Conservation (phyloP, 1,140 invertebrate species). For the Grapholita molesta region DNA sequence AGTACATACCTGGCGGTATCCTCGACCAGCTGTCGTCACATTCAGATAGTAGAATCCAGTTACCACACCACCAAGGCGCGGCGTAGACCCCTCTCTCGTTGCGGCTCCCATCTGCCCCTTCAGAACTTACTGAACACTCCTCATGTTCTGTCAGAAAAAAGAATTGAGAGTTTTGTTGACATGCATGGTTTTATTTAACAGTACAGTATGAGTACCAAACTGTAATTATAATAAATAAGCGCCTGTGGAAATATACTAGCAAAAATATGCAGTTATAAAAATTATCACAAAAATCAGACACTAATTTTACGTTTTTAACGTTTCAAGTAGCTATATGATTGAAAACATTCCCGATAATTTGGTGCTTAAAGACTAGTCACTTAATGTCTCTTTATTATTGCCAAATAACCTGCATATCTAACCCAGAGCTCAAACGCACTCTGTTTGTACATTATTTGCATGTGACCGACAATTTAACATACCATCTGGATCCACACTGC, state of each 20-base stretch:
- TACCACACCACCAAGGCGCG: conserved; percentile 71
- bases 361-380: too few relatives aligned
- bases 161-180: background rate
- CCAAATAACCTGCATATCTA: too few relatives aligned
- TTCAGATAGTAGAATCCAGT: conserved; percentile 67
- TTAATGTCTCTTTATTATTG: too few relatives aligned
- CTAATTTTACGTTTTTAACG: background rate
- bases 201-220: background rate
- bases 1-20: conserved; percentile 54
- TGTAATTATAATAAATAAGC: background rate
- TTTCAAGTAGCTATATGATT: too few relatives aligned
- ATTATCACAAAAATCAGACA: background rate
- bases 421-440: too few relatives aligned
- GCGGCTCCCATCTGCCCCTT: conserved; percentile 53
- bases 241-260: background rate
- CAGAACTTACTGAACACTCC: conserved; percentile 65
- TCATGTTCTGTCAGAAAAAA: conserved; percentile 49
- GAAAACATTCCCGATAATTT: too few relatives aligned
- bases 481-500: conserved; percentile 81
- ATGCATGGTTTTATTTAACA: background rate
- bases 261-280: background rate
- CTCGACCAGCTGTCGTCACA: conserved; percentile 63
- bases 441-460: background rate
- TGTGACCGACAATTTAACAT: conserved; percentile 12
- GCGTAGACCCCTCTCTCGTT: conserved; percentile 68